phyloP scores from a whole-genome alignment of 2,888 invertebrate species.

The Criorhina ranunculi region DNA sequence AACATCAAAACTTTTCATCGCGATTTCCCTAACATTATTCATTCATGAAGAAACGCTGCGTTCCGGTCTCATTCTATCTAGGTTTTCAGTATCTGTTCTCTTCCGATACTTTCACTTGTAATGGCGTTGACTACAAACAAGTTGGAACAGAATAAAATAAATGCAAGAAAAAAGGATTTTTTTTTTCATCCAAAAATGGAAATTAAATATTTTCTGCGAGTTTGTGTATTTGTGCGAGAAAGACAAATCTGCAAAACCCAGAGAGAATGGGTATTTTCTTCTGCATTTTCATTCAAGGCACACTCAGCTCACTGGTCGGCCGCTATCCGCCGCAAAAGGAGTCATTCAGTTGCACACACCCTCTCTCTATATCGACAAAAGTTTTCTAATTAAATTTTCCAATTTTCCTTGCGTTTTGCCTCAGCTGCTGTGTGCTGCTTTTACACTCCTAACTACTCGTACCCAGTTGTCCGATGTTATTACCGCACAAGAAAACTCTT shows the following conservation, averaged over 20 bases:
- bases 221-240: background rate
- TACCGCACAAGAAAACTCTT: slow-evolving; percentile 69
- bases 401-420: slow-evolving; percentile 74
- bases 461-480: slow-evolving; percentile 70
- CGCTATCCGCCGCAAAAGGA: slow-evolving; percentile 46
- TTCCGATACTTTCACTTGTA: slow-evolving; percentile 30
- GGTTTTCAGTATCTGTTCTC: background rate
- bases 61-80: background rate
- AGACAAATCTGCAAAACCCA: background rate
- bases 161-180: background rate
- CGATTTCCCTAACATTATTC: slow-evolving; percentile 15
- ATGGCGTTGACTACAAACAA: slow-evolving; percentile 10
- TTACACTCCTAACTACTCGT: slow-evolving; percentile 52
- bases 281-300: slow-evolving; percentile 52
- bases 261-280: slow-evolving; percentile 11
- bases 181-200: slow-evolving; percentile 20
- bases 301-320: slow-evolving; percentile 31
- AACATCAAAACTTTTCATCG: slow-evolving; percentile 17
- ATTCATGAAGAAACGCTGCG: slow-evolving; percentile 4
- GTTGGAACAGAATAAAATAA: background rate
- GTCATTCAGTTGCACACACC: slow-evolving; percentile 50
- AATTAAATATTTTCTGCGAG: slow-evolving; percentile 31
- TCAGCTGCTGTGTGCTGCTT: slow-evolving; percentile 66
- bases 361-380: slow-evolving; percentile 67
- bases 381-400: slow-evolving; percentile 78